Percentiles rank a stretch among this genome's conserved stretches.
Evolutionary conservation across 1,140 invertebrate genomes (phyloP).

Genomic region (Macrosteles quadrilineatus): DNA sequence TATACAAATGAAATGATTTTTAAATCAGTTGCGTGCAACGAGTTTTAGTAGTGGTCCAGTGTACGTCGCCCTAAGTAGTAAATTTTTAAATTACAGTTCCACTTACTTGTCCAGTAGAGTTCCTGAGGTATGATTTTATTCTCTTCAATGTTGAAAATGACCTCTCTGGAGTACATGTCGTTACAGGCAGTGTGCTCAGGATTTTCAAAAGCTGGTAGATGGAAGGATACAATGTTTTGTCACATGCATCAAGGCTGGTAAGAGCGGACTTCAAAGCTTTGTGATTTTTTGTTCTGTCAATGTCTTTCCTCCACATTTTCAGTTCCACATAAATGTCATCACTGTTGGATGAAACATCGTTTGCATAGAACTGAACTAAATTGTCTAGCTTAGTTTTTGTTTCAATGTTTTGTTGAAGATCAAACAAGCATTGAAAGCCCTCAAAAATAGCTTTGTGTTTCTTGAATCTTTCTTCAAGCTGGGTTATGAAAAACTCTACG

Average conservation of each 20-base stretch:
- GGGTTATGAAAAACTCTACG: constrained; percentile 5
- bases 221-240: background rate
- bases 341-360: constrained; percentile 1
- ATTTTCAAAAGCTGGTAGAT: constrained; percentile 15
- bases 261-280: background rate
- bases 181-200: background rate
- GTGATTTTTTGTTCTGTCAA: constrained; percentile 9
- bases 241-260: constrained; percentile 12
- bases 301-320: background rate
- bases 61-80: background rate
- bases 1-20: background rate
- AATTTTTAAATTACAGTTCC: background rate
- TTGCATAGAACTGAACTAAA: constrained; percentile 14
- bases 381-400: constrained; percentile 1
- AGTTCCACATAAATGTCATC: constrained; percentile 11
- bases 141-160: background rate
- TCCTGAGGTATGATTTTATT: background rate
- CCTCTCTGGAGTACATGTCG: background rate
- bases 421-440: constrained; percentile 12
- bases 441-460: constrained; percentile 14
- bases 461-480: constrained; percentile 15
- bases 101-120: background rate
- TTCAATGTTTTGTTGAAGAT: background rate
- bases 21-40: background rate
- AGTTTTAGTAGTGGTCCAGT: background rate